These are phyloP conservation scores for Poeciliopsis gracilis DNA, from an alignment of 2,797 vertebrate genomes.

Conservation along the genomic window DNA sequence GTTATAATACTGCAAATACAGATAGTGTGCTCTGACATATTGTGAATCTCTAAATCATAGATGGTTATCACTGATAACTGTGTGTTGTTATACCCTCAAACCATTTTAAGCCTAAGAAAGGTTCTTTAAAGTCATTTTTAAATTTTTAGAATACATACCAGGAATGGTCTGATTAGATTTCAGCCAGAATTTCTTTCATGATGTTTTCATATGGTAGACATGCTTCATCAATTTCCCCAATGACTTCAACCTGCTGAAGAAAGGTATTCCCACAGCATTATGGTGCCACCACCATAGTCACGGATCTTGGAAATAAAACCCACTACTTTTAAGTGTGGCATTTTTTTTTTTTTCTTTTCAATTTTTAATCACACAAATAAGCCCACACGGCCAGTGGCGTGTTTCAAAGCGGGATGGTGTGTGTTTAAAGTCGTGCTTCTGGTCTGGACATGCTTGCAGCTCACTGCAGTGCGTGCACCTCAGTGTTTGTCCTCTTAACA, in stretches of 20 bases:
- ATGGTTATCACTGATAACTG: neutral
- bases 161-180: neutral
- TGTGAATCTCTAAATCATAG: neutral
- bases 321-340: neutral
- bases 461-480: neutral
- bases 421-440: neutral
- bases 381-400: neutral
- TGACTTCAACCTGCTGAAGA: neutral
- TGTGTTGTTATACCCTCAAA: neutral
- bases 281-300: neutral
- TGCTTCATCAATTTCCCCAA: neutral
- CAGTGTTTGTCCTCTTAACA: neutral
- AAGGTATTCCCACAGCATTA: neutral
- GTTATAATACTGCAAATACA: neutral
- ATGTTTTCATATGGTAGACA: neutral
- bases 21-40: neutral
- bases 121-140: neutral
- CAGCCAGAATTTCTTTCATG: neutral
- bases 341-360: no score
- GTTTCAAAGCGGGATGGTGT: neutral
- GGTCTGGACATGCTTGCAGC: neutral
- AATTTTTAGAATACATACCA: neutral
- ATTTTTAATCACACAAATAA: neutral
- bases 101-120: neutral
- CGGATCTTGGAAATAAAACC: neutral